Conservation (phyloP, 2,888 invertebrate genomes). For the Schizotus pectinicornis region DNA sequence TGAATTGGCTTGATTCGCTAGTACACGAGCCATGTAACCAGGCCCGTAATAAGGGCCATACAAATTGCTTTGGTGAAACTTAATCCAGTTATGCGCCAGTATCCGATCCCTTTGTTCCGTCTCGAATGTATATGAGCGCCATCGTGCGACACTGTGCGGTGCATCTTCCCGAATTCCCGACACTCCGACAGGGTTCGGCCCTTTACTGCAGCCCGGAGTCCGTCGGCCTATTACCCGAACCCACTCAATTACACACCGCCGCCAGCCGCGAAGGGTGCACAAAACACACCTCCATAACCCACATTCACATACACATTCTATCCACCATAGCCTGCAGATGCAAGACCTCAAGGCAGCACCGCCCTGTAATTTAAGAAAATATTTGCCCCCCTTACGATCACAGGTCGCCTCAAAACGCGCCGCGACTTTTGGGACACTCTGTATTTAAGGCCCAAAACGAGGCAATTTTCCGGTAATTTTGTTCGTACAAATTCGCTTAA, state of each 20-base stretch:
- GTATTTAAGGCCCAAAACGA: too few relatives aligned
- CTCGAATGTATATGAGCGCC: constrained; percentile 39
- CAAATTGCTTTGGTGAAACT: constrained; percentile 55
- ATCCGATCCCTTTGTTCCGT: constrained; percentile 49
- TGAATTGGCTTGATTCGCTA: constrained; percentile 55
- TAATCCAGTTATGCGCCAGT: constrained; percentile 52
- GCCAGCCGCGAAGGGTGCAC: not conserved
- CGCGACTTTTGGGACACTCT: too few relatives aligned
- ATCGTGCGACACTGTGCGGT: constrained; percentile 11
- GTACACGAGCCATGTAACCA: constrained; percentile 53
- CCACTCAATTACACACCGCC: constrained; percentile 4
- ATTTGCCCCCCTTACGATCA: too few relatives aligned
- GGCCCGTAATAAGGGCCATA: constrained; percentile 54
- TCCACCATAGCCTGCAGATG: too few relatives aligned
- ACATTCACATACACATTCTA: not conserved
- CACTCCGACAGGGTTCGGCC: constrained; percentile 1
- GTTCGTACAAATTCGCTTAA: too few relatives aligned
- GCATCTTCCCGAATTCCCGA: constrained; percentile 9
- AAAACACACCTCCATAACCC: not conserved
- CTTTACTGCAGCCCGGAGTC: constrained; percentile 9
- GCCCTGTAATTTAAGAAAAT: too few relatives aligned
- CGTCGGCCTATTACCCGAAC: not conserved
- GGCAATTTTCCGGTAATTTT: too few relatives aligned
- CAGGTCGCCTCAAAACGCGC: too few relatives aligned
- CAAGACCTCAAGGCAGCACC: too few relatives aligned